These are phyloP conservation scores for Probaryconus sp. DNA, from an alignment of 1,140 invertebrate species.

Conservation along the genomic window DNA sequence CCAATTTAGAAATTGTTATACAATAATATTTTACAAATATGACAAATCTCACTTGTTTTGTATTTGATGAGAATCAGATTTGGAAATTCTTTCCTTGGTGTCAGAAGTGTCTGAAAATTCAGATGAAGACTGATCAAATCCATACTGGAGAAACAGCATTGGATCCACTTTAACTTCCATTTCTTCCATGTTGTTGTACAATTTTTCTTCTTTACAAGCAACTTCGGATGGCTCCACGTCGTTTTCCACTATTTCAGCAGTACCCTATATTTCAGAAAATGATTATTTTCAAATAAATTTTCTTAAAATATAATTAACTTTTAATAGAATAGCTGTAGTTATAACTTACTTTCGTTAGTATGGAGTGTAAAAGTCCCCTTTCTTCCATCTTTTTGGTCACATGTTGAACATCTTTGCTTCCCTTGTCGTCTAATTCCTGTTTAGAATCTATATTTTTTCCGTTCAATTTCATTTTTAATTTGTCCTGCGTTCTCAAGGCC, in stretches of 20 bases:
- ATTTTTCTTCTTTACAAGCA: constrained; percentile 61
- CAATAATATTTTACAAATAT: neutral
- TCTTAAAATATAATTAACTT: constrained; percentile 5
- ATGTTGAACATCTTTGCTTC: constrained; percentile 62
- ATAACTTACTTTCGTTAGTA: constrained; percentile 77
- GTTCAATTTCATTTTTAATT: constrained; percentile 74
- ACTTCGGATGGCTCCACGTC: constrained; percentile 58
- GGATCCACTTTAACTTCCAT: constrained; percentile 82
- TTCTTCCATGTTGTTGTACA: constrained; percentile 75
- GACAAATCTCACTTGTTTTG: constrained; percentile 64
- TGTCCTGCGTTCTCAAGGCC: constrained; percentile 79
- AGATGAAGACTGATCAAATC: constrained; percentile 72
- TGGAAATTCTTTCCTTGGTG: constrained; percentile 61
- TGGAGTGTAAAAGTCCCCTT: constrained; percentile 78
- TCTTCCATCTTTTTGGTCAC: constrained; percentile 69
- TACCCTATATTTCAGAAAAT: constrained; percentile 55
- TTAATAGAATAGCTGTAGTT: neutral
- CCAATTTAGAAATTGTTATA: constrained; percentile 1
- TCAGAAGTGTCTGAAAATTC: constrained; percentile 72
- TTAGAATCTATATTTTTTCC: constrained; percentile 48
- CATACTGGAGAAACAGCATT: constrained; percentile 80
- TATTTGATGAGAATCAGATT: constrained; percentile 46
- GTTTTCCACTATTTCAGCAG: constrained; percentile 65
- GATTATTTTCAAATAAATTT: neutral
- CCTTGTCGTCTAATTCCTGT: constrained; percentile 58